Evolutionary conservation across 2,797 vertebrate species (phyloP).

Genomic region (Pogoniulus pusillus): DNA sequence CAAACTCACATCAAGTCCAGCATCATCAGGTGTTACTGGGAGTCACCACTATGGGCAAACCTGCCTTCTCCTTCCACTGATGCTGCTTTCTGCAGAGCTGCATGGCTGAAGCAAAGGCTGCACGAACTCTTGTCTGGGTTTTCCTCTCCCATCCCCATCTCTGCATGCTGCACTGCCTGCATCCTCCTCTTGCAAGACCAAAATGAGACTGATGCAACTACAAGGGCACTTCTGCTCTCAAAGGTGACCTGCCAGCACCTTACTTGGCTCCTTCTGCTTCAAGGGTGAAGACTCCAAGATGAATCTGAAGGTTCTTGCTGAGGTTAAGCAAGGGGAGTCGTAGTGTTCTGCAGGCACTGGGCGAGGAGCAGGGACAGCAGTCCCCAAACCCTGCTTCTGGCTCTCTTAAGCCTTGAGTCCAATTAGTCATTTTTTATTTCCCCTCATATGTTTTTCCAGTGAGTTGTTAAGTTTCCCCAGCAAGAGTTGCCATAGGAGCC

Average conservation of each 20-base stretch:
- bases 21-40: accelerated
- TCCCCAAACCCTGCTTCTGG: not conserved
- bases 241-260: not conserved
- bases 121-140: not conserved
- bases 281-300: not conserved
- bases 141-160: not conserved
- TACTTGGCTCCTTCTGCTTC: not conserved
- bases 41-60: not conserved
- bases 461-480: slow-evolving; percentile 67
- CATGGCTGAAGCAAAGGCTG: accelerated
- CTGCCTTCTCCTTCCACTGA: not conserved
- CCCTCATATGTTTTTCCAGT: slow-evolving; percentile 67
- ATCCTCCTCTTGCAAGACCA: not conserved
- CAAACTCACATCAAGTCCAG: not conserved
- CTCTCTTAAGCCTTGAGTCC: slow-evolving; percentile 35
- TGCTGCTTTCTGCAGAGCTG: not conserved
- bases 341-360: not conserved
- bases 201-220: not conserved
- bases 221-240: not conserved
- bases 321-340: not conserved
- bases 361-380: not conserved
- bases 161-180: accelerated
- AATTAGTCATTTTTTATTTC: slow-evolving; percentile 69
- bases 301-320: not conserved
- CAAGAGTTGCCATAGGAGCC: slow-evolving; percentile 72